These are phyloP conservation scores for Serripes groenlandicus DNA, from an alignment of 2,888 invertebrate genomes.

Conservation along the genomic window DNA sequence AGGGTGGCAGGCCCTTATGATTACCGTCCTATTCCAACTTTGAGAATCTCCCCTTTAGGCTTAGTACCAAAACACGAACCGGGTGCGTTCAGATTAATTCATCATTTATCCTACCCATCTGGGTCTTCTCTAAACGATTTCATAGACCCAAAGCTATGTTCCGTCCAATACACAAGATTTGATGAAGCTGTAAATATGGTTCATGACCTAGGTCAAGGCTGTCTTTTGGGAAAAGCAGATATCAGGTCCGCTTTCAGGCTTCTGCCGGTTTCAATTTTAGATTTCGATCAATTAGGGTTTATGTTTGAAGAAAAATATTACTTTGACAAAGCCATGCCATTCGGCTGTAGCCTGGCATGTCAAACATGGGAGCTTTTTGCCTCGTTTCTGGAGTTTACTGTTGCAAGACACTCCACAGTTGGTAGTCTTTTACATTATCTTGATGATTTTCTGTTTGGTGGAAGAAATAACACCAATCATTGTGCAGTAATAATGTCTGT, in stretches of 20 bases:
- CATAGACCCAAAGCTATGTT: conserved; percentile 18
- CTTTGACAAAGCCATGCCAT: conserved; percentile 45
- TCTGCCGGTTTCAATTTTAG: conserved; percentile 15
- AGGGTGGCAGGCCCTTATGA: too few species aligned
- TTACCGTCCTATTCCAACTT: too few species aligned
- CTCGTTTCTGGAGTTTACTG: conserved; percentile 15
- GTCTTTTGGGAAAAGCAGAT: conserved; percentile 8
- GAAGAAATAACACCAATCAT: background rate
- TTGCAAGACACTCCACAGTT: background rate
- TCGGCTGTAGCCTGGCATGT: conserved; percentile 40
- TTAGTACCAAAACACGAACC: conserved; percentile 38
- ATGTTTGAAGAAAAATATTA: conserved; percentile 40
- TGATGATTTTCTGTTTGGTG: conserved; percentile 47
- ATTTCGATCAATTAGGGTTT: conserved; percentile 47
- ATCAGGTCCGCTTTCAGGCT: conserved; percentile 33
- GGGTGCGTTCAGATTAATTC: conserved; percentile 37
- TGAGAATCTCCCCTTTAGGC: conserved; percentile 9
- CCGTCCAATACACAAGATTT: conserved; percentile 27
- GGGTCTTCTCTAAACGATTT: conserved; percentile 50
- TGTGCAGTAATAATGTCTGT: background rate
- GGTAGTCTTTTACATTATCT: conserved; percentile 31
- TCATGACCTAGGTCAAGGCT: conserved; percentile 6
- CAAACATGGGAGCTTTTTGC: conserved; percentile 29
- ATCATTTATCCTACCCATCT: conserved; percentile 43
- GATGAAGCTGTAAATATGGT: conserved; percentile 12